These are phyloP conservation scores for Orchesella flavescens DNA, from an alignment of 2,888 invertebrate species.

Conservation along the genomic window DNA sequence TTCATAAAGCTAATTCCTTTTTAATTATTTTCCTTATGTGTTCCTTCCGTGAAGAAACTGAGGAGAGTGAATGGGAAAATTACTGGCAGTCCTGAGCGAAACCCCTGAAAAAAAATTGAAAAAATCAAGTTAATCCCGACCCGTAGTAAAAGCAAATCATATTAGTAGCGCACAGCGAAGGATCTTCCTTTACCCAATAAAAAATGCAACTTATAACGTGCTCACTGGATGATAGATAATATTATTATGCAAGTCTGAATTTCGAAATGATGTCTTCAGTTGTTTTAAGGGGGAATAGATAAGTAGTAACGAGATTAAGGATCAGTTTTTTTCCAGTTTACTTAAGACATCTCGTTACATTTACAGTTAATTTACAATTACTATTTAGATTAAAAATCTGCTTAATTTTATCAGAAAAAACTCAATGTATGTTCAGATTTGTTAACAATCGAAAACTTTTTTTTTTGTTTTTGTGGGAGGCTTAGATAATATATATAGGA, in stretches of 20 bases:
- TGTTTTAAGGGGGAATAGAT: not conserved
- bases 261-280: not conserved
- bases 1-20: conserved; percentile 4
- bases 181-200: not conserved
- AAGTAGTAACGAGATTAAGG: no score
- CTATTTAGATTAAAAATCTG: no score
- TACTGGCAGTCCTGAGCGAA: conserved; percentile 72
- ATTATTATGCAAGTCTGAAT: conserved; percentile 16
- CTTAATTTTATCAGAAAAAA: no score
- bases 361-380: no score
- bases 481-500: no score
- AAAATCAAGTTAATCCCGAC: conserved; percentile 1
- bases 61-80: conserved; percentile 72
- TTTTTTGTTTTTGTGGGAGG: no score
- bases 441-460: no score
- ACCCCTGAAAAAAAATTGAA: conserved; percentile 20
- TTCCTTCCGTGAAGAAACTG: conserved; percentile 68
- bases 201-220: not conserved
- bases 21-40: conserved; percentile 25
- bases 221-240: conserved; percentile 2
- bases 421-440: no score
- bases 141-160: conserved; percentile 11
- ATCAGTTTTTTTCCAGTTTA: no score
- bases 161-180: not conserved
- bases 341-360: no score